Percentiles rank a stretch among this genome's conserved stretches.
These are phyloP conservation scores for Caenorhabditis brenneri DNA, from an alignment of 1,140 invertebrate genomes.

Conservation along the genomic window DNA sequence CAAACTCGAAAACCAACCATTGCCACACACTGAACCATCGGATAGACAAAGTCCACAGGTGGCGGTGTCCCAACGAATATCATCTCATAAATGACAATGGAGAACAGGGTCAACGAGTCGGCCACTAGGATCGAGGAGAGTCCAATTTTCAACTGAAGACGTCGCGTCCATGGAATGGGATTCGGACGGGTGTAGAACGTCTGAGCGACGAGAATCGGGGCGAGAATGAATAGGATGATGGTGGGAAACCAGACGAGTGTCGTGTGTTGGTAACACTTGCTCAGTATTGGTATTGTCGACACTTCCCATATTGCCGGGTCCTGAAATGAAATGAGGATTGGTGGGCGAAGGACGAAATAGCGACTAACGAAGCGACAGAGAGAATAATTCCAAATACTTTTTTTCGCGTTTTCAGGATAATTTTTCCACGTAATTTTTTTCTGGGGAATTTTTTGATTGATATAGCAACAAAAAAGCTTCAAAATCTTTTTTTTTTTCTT, in stretches of 20 bases:
- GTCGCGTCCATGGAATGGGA: constrained; percentile 63
- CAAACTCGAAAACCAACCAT: constrained; percentile 32
- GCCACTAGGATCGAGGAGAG: background rate
- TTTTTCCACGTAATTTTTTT: no score
- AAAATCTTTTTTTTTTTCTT: no score
- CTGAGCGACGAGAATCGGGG: constrained; percentile 64
- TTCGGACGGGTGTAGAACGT: constrained; percentile 48
- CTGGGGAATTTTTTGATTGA: background rate
- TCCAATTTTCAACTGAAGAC: constrained; percentile 58
- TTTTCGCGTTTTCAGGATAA: no score
- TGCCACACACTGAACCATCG: constrained; percentile 17
- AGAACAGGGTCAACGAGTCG: constrained; percentile 50
- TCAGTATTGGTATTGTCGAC: constrained; percentile 58
- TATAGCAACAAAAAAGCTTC: no score
- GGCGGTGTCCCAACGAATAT: background rate
- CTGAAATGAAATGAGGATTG: constrained; percentile 16
- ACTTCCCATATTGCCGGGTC: constrained; percentile 34
- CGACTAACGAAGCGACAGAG: no score
- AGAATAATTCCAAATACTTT: no score
- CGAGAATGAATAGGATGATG: constrained; percentile 59
- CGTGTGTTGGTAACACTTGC: constrained; percentile 68
- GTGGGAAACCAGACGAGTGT: constrained; percentile 66
- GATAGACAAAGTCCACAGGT: constrained; percentile 37
- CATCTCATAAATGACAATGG: constrained; percentile 24
- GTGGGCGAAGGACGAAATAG: no score